A percentile compares a stretch with the other conserved stretches of the same genome.
These are phyloP conservation scores for Petromus typicus DNA, from an alignment of 2,113 vertebrate genomes.

Conservation along the genomic window DNA sequence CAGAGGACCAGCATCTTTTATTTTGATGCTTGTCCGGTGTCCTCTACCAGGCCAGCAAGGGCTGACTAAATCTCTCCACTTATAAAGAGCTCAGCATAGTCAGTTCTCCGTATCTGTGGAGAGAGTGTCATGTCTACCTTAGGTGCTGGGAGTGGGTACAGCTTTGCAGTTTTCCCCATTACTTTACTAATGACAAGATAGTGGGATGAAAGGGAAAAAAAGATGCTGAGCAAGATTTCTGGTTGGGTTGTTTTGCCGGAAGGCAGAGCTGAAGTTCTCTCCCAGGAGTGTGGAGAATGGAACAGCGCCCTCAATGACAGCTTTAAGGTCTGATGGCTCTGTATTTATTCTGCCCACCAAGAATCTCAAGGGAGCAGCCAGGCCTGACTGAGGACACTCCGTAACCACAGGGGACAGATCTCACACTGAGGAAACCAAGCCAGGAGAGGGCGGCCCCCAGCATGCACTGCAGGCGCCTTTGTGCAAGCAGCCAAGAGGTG, in stretches of 20 bases:
- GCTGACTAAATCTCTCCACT: neutral
- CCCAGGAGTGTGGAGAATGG: neutral
- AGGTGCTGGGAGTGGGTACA: neutral
- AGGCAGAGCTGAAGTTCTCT: neutral
- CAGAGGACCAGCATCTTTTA: neutral
- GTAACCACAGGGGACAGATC: neutral
- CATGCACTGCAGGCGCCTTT: neutral
- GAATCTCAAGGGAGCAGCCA: neutral
- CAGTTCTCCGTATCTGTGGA: neutral
- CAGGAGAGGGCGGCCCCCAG: neutral
- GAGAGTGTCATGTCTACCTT: neutral
- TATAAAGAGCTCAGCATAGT: neutral
- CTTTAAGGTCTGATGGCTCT: neutral
- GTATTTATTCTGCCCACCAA: neutral
- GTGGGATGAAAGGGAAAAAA: neutral
- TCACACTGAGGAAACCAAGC: neutral
- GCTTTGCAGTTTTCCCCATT: neutral
- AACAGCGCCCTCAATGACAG: neutral
- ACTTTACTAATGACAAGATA: neutral
- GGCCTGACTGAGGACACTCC: neutral
- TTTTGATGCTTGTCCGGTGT: neutral
- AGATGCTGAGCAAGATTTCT: neutral
- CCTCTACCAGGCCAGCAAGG: neutral
- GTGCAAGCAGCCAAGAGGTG: neutral
- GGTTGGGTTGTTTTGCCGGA: neutral